A percentile compares a stretch with the other conserved stretches of the same genome.
Conservation (phyloP, 2,113 vertebrate species). For the Lepus timidus region DNA sequence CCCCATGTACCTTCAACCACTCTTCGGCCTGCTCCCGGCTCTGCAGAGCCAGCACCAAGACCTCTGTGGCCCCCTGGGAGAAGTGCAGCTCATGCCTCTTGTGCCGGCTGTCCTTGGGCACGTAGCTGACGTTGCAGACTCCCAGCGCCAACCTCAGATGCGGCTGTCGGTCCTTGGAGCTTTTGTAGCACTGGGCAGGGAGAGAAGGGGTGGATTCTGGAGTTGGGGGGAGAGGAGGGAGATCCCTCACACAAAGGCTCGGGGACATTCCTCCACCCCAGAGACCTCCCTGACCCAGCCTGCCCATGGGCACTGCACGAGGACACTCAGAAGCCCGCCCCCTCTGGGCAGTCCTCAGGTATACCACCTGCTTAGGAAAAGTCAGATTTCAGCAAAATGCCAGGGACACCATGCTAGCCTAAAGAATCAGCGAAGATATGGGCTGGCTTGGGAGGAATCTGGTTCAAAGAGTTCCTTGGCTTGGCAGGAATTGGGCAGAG, state of each 20-base stretch:
- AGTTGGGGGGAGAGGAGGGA: neutral
- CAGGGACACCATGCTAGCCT: neutral
- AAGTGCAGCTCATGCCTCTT: slow-evolving; percentile 98
- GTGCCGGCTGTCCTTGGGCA: slow-evolving; percentile 96
- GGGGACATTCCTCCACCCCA: neutral
- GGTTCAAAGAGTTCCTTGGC: neutral
- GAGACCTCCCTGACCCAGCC: neutral
- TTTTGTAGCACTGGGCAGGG: slow-evolving; percentile 95
- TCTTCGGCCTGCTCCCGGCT: slow-evolving; percentile 98
- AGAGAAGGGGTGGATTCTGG: slow-evolving; percentile 10
- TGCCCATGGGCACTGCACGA: neutral
- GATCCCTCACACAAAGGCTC: neutral
- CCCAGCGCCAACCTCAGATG: slow-evolving; percentile 93
- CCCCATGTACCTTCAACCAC: slow-evolving; percentile 94
- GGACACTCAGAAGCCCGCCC: neutral
- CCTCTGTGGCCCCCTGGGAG: slow-evolving; percentile 93
- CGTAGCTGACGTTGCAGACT: slow-evolving; percentile 93
- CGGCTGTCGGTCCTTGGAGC: slow-evolving; percentile 95
- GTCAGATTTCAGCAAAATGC: slow-evolving; percentile 3
- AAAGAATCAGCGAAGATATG: neutral
- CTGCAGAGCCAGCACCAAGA: slow-evolving; percentile 96
- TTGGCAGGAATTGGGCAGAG: neutral
- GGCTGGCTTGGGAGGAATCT: neutral
- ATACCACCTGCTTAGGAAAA: neutral
- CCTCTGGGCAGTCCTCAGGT: neutral